phyloP scores from a whole-genome alignment of 2,797 vertebrate species.

The Pristis pectinata region DNA sequence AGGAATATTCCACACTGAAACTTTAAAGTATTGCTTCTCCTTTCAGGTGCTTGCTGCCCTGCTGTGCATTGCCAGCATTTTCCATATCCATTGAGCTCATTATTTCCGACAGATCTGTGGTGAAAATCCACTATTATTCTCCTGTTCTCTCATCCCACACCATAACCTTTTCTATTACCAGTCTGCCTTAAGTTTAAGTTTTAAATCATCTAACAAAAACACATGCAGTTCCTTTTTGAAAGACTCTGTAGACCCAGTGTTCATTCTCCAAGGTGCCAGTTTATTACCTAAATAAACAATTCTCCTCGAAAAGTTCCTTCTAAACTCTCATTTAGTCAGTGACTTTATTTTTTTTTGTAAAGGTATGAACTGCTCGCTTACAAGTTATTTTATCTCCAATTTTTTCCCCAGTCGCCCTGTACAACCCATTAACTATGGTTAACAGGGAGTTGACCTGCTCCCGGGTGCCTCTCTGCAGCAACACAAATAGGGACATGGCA shows the following conservation, averaged over 20 bases:
- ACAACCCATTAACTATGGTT: neutral
- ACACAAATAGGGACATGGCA: neutral
- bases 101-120: neutral
- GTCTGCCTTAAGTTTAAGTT: neutral
- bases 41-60: neutral
- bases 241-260: slow-evolving; percentile 21
- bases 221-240: slow-evolving; percentile 20
- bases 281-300: slow-evolving; percentile 14
- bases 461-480: neutral
- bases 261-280: slow-evolving; percentile 23
- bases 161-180: slow-evolving; percentile 6
- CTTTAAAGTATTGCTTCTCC: neutral
- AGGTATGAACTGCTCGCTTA: neutral
- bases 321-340: slow-evolving; percentile 12
- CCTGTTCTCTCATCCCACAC: neutral
- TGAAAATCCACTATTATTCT: slow-evolving; percentile 10
- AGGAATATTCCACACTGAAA: neutral
- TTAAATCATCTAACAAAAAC: slow-evolving; percentile 16
- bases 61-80: neutral
- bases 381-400: neutral
- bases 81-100: slow-evolving; percentile 5
- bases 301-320: slow-evolving; percentile 11
- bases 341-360: neutral
- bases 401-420: neutral
- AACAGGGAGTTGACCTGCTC: neutral